These are phyloP conservation scores for Alcedo atthis DNA, from an alignment of 2,797 vertebrate genomes.

Conservation along the genomic window DNA sequence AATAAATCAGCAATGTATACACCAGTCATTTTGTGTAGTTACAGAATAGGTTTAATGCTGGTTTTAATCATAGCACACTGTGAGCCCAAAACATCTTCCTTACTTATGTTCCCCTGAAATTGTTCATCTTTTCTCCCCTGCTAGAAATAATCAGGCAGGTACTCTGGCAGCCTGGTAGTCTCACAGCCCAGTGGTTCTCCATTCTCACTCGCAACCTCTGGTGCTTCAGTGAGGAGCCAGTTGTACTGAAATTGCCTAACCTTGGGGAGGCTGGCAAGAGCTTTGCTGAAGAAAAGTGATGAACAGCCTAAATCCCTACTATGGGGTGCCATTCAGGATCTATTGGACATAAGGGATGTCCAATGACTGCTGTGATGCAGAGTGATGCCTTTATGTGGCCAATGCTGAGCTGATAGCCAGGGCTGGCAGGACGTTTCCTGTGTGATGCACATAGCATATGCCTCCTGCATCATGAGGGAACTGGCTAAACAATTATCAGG, in stretches of 20 bases:
- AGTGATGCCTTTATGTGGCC: background rate
- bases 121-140: background rate
- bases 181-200: background rate
- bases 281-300: background rate
- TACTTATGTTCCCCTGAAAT: background rate
- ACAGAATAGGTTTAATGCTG: background rate
- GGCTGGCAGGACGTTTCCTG: background rate
- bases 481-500: background rate
- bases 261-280: background rate
- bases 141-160: background rate
- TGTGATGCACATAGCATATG: background rate
- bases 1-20: background rate
- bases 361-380: background rate
- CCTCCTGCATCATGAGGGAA: background rate
- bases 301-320: background rate
- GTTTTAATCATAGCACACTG: background rate
- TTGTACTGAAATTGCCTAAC: background rate
- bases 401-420: background rate
- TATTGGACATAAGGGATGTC: background rate
- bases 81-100: background rate
- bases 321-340: background rate
- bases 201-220: background rate
- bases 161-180: background rate
- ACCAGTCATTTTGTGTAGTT: background rate
- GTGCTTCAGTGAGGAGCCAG: rapidly evolving